phyloP scores from a whole-genome alignment of 92 coral and sea anemone genomes.

The Plumapathes pennacea region DNA sequence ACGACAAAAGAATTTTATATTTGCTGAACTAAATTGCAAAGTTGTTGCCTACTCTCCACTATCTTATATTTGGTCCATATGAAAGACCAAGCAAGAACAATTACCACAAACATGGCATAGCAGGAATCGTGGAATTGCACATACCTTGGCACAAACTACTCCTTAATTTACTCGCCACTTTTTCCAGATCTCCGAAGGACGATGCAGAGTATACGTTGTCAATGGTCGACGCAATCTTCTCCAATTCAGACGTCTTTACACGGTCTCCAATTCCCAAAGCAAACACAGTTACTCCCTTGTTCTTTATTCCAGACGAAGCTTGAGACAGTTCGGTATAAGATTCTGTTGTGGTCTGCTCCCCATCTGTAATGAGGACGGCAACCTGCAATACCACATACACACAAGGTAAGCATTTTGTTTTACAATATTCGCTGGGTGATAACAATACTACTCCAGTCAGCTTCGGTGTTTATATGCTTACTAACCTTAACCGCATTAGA shows the following conservation, averaged over 20 bases:
- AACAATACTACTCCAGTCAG: not conserved
- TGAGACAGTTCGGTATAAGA: slow-evolving; percentile 24
- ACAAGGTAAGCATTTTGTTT: not conserved
- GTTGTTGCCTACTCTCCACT: too few relatives aligned
- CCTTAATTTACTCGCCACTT: slow-evolving; percentile 15
- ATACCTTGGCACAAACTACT: slow-evolving; percentile 48
- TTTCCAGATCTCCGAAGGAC: slow-evolving; percentile 39
- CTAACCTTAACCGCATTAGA: slow-evolving; percentile 18
- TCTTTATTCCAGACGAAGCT: slow-evolving; percentile 58
- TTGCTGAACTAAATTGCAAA: too few relatives aligned
- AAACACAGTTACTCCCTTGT: slow-evolving; percentile 32
- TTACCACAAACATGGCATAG: too few relatives aligned
- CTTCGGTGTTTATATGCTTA: too few relatives aligned
- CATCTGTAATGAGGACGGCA: slow-evolving; percentile 60
- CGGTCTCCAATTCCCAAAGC: slow-evolving; percentile 51
- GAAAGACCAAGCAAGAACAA: too few relatives aligned
- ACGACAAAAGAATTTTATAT: too few relatives aligned
- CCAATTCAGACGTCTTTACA: slow-evolving; percentile 35
- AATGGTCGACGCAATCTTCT: slow-evolving; percentile 40
- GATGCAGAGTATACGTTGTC: slow-evolving; percentile 20
- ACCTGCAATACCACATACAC: slow-evolving; percentile 7
- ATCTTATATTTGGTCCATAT: too few relatives aligned
- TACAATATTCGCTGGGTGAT: not conserved
- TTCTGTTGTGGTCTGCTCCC: slow-evolving; percentile 36
- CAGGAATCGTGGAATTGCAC: too few relatives aligned